Evolutionary conservation across 1,140 invertebrate genomes (phyloP).

Genomic region (Nymphalis io): DNA sequence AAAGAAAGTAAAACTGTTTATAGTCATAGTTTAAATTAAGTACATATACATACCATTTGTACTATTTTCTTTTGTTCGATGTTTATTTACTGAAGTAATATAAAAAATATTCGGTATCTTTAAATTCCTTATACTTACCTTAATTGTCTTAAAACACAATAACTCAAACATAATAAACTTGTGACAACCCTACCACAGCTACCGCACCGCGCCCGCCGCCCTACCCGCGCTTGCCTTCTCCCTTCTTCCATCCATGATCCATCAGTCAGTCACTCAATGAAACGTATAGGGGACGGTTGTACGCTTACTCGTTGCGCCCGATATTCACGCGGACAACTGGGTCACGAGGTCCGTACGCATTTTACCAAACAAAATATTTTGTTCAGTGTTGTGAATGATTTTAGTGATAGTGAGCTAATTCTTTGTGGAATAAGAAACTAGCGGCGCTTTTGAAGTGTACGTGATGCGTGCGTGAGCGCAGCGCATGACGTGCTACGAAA

Average conservation of each 20-base stretch:
- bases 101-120: too few relatives aligned
- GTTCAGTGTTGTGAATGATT: slow-evolving; percentile 65
- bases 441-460: slow-evolving; percentile 77
- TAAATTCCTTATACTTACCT: too few relatives aligned
- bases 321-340: slow-evolving; percentile 74
- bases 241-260: slow-evolving; percentile 66
- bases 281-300: slow-evolving; percentile 57
- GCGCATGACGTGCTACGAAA: slow-evolving; percentile 81
- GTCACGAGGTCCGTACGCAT: slow-evolving; percentile 63
- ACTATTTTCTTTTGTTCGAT: too few relatives aligned
- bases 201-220: slow-evolving; percentile 50
- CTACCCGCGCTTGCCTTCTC: slow-evolving; percentile 58
- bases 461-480: slow-evolving; percentile 80
- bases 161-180: too few relatives aligned
- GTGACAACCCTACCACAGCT: slow-evolving; percentile 33
- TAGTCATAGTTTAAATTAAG: too few relatives aligned
- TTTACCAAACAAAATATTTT: slow-evolving; percentile 54
- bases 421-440: slow-evolving; percentile 58
- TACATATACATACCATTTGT: too few relatives aligned
- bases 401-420: slow-evolving; percentile 58
- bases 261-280: slow-evolving; percentile 76
- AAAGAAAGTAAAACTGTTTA: too few relatives aligned
- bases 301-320: slow-evolving; percentile 41
- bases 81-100: too few relatives aligned
- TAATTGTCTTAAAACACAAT: too few relatives aligned